These are phyloP conservation scores for Mactromeris polynyma DNA, from an alignment of 2,888 invertebrate genomes.

Conservation along the genomic window DNA sequence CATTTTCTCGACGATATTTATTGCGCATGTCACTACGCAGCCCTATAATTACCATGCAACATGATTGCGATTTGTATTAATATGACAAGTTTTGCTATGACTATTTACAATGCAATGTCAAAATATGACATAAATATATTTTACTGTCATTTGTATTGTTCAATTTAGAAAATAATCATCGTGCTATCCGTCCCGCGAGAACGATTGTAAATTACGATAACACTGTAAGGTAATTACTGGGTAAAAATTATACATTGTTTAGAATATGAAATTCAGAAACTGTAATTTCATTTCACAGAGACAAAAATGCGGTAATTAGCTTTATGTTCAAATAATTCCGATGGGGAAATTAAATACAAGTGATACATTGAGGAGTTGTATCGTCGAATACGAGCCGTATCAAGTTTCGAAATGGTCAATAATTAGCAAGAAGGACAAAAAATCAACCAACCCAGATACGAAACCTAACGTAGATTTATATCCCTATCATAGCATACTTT, in stretches of 20 bases:
- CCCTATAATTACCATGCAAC: constrained; percentile 33
- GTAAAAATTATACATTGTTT: constrained; percentile 43
- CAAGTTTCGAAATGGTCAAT: neutral
- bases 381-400: neutral
- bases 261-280: constrained; percentile 43
- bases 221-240: constrained; percentile 38
- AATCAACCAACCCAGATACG: neutral
- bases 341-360: constrained; percentile 30
- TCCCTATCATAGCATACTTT: neutral
- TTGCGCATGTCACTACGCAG: constrained; percentile 32
- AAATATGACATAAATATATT: constrained; percentile 48
- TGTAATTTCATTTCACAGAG: constrained; percentile 45
- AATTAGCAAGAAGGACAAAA: neutral
- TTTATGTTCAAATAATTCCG: constrained; percentile 40
- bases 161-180: constrained; percentile 31
- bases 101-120: constrained; percentile 36
- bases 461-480: neutral
- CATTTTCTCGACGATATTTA: constrained; percentile 39
- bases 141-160: constrained; percentile 36
- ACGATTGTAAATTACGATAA: constrained; percentile 28
- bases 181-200: constrained; percentile 36
- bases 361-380: constrained; percentile 3
- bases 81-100: constrained; percentile 39
- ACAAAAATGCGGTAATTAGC: constrained; percentile 45
- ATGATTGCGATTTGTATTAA: constrained; percentile 38